A percentile compares a stretch with the other conserved stretches of the same genome.
These are phyloP conservation scores for Patella caerulea DNA, from an alignment of 2,888 invertebrate species.

Conservation along the genomic window DNA sequence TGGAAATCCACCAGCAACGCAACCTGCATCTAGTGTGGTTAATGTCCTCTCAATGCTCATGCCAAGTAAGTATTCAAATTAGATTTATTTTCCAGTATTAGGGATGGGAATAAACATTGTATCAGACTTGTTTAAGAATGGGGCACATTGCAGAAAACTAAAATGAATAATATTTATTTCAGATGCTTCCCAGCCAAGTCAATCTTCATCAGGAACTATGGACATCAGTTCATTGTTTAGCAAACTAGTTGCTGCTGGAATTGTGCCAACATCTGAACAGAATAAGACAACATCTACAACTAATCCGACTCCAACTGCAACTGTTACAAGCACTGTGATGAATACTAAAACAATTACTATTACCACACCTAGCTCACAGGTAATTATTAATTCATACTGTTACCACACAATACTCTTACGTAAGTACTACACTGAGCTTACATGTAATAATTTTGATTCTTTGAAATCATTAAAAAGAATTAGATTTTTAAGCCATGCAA, in stretches of 20 bases:
- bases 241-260: conserved; percentile 88
- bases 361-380: background rate
- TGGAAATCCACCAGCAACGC: background rate
- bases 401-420: background rate
- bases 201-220: conserved; percentile 38
- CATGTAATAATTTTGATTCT: no score
- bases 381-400: conserved; percentile 2
- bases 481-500: no score
- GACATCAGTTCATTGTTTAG: conserved; percentile 89
- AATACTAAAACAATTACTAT: background rate
- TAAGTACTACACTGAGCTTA: no score
- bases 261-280: conserved; percentile 73
- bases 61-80: background rate
- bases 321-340: background rate
- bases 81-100: no score
- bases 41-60: background rate
- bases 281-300: conserved; percentile 11
- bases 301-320: background rate
- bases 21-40: background rate
- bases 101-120: no score
- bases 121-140: no score
- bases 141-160: no score
- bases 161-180: no score
- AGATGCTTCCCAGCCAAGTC: no score
- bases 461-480: no score